Conservation (phyloP, 2,888 invertebrate species). For the Mythimna vitellina region DNA sequence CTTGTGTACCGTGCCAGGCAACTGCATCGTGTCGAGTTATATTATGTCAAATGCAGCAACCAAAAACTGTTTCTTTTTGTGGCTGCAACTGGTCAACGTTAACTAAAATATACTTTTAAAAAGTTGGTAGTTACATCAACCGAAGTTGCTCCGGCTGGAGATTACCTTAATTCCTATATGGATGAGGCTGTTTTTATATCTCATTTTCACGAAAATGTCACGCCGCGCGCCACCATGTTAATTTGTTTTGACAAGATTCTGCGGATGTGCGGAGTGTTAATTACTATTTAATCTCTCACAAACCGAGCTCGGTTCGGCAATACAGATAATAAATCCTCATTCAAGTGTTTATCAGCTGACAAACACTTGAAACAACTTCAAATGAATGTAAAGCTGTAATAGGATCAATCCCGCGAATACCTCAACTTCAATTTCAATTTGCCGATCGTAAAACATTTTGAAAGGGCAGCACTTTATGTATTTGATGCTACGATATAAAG, state of each 20-base stretch:
- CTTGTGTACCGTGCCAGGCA: no score
- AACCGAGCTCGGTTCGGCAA: not conserved
- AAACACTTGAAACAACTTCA: not conserved
- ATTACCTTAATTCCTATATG: not conserved
- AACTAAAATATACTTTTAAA: not conserved
- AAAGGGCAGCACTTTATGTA: not conserved
- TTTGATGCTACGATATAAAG: constrained; percentile 11
- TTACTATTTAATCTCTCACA: constrained; percentile 4
- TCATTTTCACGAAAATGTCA: constrained; percentile 16
- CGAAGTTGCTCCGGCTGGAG: not conserved
- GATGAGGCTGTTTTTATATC: not conserved
- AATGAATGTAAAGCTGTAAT: constrained; percentile 5
- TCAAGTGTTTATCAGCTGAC: not conserved
- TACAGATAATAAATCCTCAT: not conserved
- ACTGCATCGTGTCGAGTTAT: not conserved
- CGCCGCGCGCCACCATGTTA: not conserved
- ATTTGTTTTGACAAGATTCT: constrained; percentile 18
- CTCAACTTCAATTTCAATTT: constrained; percentile 8
- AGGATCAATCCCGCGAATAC: not conserved
- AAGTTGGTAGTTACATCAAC: not conserved
- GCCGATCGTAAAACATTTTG: constrained; percentile 17
- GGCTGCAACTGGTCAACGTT: not conserved
- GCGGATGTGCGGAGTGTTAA: constrained; percentile 8
- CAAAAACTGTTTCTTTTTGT: not conserved
- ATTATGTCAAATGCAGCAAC: not conserved